Conservation (phyloP, 2,113 vertebrate genomes). For the Pipa parva region DNA sequence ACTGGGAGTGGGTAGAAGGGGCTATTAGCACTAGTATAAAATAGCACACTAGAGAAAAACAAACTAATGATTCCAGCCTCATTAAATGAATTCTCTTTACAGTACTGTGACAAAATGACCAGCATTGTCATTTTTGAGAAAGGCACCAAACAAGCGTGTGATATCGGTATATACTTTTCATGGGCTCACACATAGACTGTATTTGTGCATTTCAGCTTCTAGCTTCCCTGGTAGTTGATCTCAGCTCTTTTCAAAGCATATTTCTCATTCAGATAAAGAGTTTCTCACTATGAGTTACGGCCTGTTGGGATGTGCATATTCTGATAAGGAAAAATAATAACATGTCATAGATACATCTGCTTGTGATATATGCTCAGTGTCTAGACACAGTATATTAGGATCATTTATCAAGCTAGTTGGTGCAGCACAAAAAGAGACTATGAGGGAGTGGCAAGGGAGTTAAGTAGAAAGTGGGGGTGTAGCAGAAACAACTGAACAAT, state of each 20-base stretch:
- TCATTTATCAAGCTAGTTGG: constrained; percentile 67
- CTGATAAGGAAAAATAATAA: constrained; percentile 78
- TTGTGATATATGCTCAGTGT: constrained; percentile 66
- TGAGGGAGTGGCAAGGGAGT: constrained; percentile 4
- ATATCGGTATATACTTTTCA: too few relatives aligned
- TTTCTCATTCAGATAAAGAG: constrained; percentile 34
- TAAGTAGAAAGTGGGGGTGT: constrained; percentile 5
- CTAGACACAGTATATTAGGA: constrained; percentile 64
- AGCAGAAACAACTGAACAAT: background rate
- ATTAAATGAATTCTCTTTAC: too few relatives aligned
- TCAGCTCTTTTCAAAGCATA: constrained; percentile 7
- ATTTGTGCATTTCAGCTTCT: too few relatives aligned
- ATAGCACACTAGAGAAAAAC: too few relatives aligned
- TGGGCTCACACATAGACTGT: too few relatives aligned
- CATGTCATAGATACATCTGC: constrained; percentile 71
- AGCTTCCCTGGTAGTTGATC: background rate
- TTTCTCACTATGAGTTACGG: constrained; percentile 52
- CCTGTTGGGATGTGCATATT: constrained; percentile 54
- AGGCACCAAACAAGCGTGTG: too few relatives aligned
- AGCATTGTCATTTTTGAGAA: too few relatives aligned
- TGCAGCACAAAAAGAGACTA: constrained; percentile 44
- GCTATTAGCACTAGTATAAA: too few relatives aligned
- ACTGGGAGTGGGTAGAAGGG: too few relatives aligned
- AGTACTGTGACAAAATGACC: too few relatives aligned
- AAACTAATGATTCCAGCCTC: too few relatives aligned